Conservation (phyloP, 2,113 vertebrate species). For the Prietella phreatophila region DNA sequence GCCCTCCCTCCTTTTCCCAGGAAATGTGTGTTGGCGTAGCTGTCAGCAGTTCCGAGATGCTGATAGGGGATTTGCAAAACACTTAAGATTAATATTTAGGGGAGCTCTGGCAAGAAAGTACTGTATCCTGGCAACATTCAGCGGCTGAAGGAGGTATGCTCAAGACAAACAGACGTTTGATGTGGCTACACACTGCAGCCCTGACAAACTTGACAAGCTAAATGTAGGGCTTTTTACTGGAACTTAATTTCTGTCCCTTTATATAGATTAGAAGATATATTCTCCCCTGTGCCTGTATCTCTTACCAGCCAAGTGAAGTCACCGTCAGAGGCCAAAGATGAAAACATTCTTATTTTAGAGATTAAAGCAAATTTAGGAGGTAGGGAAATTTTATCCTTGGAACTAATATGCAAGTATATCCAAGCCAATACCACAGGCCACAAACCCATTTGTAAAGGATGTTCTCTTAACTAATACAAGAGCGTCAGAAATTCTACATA, state of each 20-base stretch:
- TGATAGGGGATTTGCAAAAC: slow-evolving; percentile 60
- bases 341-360: slow-evolving; percentile 36
- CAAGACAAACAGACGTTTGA: slow-evolving; percentile 56
- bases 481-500: slow-evolving; percentile 14
- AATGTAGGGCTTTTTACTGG: slow-evolving; percentile 57
- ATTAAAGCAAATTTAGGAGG: slow-evolving; percentile 44
- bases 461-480: slow-evolving; percentile 36
- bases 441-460: slow-evolving; percentile 47
- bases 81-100: slow-evolving; percentile 58
- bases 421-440: slow-evolving; percentile 34
- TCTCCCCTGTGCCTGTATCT: slow-evolving; percentile 26
- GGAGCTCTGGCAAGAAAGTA: slow-evolving; percentile 42
- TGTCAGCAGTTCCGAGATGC: slow-evolving; percentile 63
- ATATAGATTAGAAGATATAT: slow-evolving; percentile 30
- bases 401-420: slow-evolving; percentile 30
- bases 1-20: slow-evolving; percentile 36
- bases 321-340: slow-evolving; percentile 19
- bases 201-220: slow-evolving; percentile 54
- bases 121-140: slow-evolving; percentile 54
- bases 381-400: slow-evolving; percentile 43
- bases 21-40: slow-evolving; percentile 59
- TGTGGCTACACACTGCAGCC: slow-evolving; percentile 54
- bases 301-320: slow-evolving; percentile 32
- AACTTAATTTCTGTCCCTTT: slow-evolving; percentile 51
- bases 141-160: slow-evolving; percentile 50